Evolutionary conservation across 2,888 invertebrate species (phyloP).

Genomic region (Scaptomyza cyrtandrae): DNA sequence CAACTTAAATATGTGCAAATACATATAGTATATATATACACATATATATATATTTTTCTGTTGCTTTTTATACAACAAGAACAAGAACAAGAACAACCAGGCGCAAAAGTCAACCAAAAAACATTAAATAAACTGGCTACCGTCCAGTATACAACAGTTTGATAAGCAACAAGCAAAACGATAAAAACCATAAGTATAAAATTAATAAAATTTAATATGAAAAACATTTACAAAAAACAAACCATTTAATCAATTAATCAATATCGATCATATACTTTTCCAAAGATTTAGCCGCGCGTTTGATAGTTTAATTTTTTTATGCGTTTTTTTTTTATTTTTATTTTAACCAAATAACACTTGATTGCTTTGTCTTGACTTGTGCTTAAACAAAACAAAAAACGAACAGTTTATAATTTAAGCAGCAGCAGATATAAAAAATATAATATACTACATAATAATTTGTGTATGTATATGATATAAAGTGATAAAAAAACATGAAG

Average conservation of each 20-base stretch:
- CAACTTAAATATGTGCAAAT: conserved; percentile 32
- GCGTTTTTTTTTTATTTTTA: conserved; percentile 3
- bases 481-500: conserved; percentile 41
- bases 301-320: conserved; percentile 54
- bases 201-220: conserved; percentile 31
- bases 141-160: conserved; percentile 80
- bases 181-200: conserved; percentile 25
- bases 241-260: conserved; percentile 40
- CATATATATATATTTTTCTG: conserved; percentile 66
- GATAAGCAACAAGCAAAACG: conserved; percentile 52
- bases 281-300: conserved; percentile 56
- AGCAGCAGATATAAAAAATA: conserved; percentile 13
- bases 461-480: conserved; percentile 61
- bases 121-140: conserved; percentile 71
- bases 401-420: conserved; percentile 19
- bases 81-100: conserved; percentile 52
- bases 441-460: conserved; percentile 52
- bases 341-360: not conserved
- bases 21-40: conserved; percentile 18
- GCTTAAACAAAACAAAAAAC: conserved; percentile 19
- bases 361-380: conserved; percentile 21
- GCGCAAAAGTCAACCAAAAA: conserved; percentile 60
- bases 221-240: conserved; percentile 32
- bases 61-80: conserved; percentile 75
- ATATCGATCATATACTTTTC: conserved; percentile 45